phyloP scores from a whole-genome alignment of 2,797 vertebrate species.

The Tympanoctomys barrerae region DNA sequence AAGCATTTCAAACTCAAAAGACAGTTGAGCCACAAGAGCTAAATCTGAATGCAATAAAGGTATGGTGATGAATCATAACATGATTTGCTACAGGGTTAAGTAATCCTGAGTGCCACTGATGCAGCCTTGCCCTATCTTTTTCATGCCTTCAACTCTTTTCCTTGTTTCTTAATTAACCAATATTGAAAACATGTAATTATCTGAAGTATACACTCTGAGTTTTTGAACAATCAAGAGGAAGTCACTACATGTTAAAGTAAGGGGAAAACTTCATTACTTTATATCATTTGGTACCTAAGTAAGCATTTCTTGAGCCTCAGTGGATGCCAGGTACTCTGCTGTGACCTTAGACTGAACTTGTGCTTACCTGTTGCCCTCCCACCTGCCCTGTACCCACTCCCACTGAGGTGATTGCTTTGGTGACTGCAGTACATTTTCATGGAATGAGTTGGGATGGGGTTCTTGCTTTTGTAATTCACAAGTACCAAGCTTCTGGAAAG shows the following conservation, averaged over 20 bases:
- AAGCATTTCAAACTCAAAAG: conserved; percentile 33
- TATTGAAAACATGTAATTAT: neutral
- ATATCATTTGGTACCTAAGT: neutral
- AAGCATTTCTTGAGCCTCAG: neutral
- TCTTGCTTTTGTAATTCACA: neutral
- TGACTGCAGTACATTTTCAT: neutral
- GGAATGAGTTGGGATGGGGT: neutral
- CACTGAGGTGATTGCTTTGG: neutral
- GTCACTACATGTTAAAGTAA: neutral
- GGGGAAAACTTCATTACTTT: neutral
- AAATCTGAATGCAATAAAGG: neutral
- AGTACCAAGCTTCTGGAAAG: conserved; percentile 35
- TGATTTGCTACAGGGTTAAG: neutral
- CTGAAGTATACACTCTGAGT: neutral
- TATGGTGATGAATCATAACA: neutral
- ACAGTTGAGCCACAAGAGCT: neutral
- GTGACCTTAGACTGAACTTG: neutral
- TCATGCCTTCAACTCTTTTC: neutral
- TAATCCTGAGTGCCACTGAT: neutral
- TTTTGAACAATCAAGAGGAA: conserved; percentile 14
- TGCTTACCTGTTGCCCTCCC: neutral
- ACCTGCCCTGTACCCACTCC: accelerated
- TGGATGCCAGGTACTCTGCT: neutral
- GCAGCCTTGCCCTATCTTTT: neutral
- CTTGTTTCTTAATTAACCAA: conserved; percentile 32